Base-by-base conservation (phyloP, 2,113 vertebrate species). In the Diglossa brunneiventris region DNA sequence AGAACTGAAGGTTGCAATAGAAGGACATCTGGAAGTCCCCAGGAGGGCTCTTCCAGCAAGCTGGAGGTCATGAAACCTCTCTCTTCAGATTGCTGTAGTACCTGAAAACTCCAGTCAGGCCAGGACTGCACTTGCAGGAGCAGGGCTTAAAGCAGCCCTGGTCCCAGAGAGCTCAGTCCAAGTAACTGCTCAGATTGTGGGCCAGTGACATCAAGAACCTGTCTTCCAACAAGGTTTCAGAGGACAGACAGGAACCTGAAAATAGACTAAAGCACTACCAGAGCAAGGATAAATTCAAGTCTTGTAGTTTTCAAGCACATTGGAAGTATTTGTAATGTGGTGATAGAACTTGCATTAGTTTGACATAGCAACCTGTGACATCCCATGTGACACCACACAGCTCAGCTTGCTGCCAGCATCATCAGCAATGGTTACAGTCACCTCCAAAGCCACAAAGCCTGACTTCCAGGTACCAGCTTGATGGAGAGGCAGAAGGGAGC, bases 1-100 rank as follows among this genome's bases (percentile, higher is more conserved):
- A 97, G 95, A 97, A 97, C 93, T 96, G 94, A 93, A 94, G 93
- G 94, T 92, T 91, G 62, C 82, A 67, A 86, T 39, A 95, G 74
- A 50, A 94, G 76, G 80, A 94, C 64, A 78, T 41, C 41, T 6
- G 0, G 63, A 52, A 33, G 73, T 59, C 90, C 85, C 11, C 3
- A 87, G 41, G 20, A 89, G 28, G 80, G 74, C 77, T 91, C 74
- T 89, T 92, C 62, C 87, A 95, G 83, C 77, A 89, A 87, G 56
- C 66, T 84, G 56, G 89, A 97, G 58, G 62, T 42, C 53, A 35
- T 15, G 70, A 79, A 75, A 75, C 56, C 61, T 88, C 18, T 18
- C 3, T 39, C 39, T 87, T 81, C 47, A 92, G 69, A 87, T 53
- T 84, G 73, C 73, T 92, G 53, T 72, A 73, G 62, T 89, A 87